Evolutionary conservation across 2,113 vertebrate species (phyloP).

Genomic region (Vidua chalybeata): DNA sequence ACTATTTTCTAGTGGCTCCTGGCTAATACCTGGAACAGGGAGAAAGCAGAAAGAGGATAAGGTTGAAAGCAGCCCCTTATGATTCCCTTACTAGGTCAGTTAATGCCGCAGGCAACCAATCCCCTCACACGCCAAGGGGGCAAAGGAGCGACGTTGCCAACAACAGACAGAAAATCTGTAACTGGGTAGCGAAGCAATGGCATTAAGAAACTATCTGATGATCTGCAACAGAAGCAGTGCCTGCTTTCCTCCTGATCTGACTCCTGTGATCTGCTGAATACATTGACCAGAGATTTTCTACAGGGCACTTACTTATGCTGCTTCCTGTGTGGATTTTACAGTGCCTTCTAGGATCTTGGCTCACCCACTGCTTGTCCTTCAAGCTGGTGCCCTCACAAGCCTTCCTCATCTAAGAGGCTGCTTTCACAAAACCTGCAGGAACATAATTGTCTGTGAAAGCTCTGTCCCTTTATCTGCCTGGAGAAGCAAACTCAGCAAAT

Average conservation of each 20-base stretch:
- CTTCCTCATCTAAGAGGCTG: not conserved
- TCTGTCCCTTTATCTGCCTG: not conserved
- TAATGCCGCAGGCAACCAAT: not conserved
- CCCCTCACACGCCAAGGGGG: rapidly evolving
- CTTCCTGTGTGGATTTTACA: not conserved
- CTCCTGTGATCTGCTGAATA: not conserved
- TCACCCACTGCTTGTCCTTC: not conserved
- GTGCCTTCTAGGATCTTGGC: not conserved
- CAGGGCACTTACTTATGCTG: not conserved
- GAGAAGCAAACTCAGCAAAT: not conserved
- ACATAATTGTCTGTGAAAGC: not conserved
- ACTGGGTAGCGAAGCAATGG: not conserved
- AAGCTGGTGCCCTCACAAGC: not conserved
- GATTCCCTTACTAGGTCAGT: not conserved
- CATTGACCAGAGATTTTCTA: not conserved
- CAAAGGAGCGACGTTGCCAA: not conserved
- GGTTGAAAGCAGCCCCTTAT: not conserved
- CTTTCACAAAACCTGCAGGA: not conserved
- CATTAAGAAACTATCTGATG: not conserved
- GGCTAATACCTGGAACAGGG: not conserved
- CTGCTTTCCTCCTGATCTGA: not conserved
- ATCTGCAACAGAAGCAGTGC: not conserved
- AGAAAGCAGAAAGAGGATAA: not conserved
- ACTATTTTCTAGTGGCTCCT: not conserved
- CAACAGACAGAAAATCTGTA: not conserved